These are phyloP conservation scores for Cybosia mesomella DNA, from an alignment of 2,888 invertebrate species.

Conservation along the genomic window DNA sequence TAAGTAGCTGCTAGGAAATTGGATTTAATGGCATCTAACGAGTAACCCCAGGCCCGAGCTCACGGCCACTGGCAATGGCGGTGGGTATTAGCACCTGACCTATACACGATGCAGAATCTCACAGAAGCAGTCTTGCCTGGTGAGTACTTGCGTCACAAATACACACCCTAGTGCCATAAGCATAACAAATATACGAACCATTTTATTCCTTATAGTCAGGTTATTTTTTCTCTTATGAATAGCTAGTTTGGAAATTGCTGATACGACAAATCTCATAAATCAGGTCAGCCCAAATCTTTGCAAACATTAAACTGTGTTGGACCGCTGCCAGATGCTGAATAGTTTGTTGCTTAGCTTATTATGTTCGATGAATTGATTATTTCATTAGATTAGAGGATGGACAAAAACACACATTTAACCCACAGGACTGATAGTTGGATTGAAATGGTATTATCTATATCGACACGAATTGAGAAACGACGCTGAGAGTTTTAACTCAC, in stretches of 20 bases:
- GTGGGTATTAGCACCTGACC: too few species aligned
- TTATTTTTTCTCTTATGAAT: constrained; percentile 1
- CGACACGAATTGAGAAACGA: too few species aligned
- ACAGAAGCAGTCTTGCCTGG: background rate
- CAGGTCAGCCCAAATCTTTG: constrained; percentile 38
- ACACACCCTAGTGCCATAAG: background rate
- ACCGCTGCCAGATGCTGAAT: constrained; percentile 38
- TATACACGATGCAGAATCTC: background rate
- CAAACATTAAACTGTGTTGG: constrained; percentile 38
- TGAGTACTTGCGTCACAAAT: background rate
- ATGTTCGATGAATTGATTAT: background rate
- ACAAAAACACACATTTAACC: background rate
- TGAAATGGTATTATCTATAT: too few species aligned
- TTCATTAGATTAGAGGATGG: background rate
- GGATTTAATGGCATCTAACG: too few species aligned
- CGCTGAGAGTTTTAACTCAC: too few species aligned
- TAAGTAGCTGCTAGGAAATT: too few species aligned
- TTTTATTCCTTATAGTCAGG: background rate
- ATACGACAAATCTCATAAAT: constrained; percentile 34
- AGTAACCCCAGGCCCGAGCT: too few species aligned
- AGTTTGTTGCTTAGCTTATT: constrained; percentile 23
- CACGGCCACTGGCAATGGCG: too few species aligned
- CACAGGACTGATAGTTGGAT: background rate
- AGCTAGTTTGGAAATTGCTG: constrained; percentile 34
- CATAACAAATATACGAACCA: background rate